Percentiles rank a stretch among this genome's conserved stretches.
Evolutionary conservation across 1,140 invertebrate species (phyloP).

Genomic region (Onthophagus taurus): DNA sequence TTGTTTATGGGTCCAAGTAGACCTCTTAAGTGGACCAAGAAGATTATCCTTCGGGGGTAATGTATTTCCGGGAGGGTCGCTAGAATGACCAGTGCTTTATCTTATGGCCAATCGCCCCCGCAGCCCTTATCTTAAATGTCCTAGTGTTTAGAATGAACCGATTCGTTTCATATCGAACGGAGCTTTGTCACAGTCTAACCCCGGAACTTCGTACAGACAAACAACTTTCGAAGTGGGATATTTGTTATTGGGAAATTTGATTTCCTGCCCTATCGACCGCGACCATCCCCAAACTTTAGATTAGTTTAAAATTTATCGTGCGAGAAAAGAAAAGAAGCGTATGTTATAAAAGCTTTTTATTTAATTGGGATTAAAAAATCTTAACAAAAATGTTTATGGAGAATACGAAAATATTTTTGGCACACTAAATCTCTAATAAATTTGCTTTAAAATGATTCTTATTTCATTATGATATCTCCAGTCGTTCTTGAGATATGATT

Average conservation of each 20-base stretch:
- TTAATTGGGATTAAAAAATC: no score
- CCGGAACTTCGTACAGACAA: conserved; percentile 27
- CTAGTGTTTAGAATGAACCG: conserved; percentile 15
- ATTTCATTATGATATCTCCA: no score
- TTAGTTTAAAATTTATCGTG: conserved; percentile 25
- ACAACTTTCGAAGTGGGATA: conserved; percentile 33
- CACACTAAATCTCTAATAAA: no score
- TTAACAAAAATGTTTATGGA: no score
- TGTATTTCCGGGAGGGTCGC: conserved; percentile 25
- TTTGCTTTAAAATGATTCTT: no score
- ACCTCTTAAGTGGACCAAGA: conserved; percentile 11
- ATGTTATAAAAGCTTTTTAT: no score
- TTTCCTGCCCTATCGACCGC: conserved; percentile 31
- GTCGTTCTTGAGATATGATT: no score
- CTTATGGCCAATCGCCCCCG: conserved; percentile 26
- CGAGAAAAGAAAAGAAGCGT: no score
- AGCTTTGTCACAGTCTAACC: conserved; percentile 25
- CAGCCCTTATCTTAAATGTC: conserved; percentile 24
- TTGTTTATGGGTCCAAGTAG: neutral
- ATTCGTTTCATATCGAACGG: neutral
- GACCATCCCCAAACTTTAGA: conserved; percentile 25
- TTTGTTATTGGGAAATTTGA: conserved; percentile 36
- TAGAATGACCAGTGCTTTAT: conserved; percentile 30
- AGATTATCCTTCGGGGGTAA: conserved; percentile 16
- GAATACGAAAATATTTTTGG: no score